Base-by-base conservation (phyloP, 2,797 vertebrate species). In the Muscicapa striata region DNA sequence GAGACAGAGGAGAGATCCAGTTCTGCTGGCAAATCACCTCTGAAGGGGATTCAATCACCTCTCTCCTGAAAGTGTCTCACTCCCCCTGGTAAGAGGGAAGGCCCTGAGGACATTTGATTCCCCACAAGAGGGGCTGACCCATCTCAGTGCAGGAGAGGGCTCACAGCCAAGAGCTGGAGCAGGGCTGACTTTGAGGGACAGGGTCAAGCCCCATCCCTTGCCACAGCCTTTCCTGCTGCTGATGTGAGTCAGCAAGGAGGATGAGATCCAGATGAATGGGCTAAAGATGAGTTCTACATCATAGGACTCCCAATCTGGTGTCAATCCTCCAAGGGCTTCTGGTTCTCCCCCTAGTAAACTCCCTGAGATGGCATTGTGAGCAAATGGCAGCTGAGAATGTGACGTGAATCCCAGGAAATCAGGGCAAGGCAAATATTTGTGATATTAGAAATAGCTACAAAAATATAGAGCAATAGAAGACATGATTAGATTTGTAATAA, bases 361-460 rank as follows among this genome's bases (percentile, higher is more conserved):
- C 55, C 75, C 38, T 1, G 14, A 70, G 45, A 23, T 26, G 22
- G 17, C 34, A 36, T 3, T n/a, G 8, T 11, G 57, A 76, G 55
- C 54, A 82, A 41, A 93, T 19, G 38, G 68, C 23, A 81, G 51
- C 78, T 84, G 74, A 81, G 61, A 88, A 67, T 40, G 32, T 21
- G 62, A 67, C 2, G 4, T 3, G 32, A 43, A 74, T 23, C 69
- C 63, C 88, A 51, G 72, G 58, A 75, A 89, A 85, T 70, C 43
- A 63, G 68, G 59, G 75, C 74, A 89, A 84, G 0, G 0, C 63
- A 89, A 94, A 91, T 96, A 89, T 92, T 95, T 94, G 67, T 92
- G 72, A 82, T 91, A 82, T 91, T 92, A 91, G 91, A 92, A 92
- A 92, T 85, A 95, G 75, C 49, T 87, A 48, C 59, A 84, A 79